These are phyloP conservation scores for Cyclargus thomasi DNA, from an alignment of 1,140 invertebrate species.

Conservation along the genomic window DNA sequence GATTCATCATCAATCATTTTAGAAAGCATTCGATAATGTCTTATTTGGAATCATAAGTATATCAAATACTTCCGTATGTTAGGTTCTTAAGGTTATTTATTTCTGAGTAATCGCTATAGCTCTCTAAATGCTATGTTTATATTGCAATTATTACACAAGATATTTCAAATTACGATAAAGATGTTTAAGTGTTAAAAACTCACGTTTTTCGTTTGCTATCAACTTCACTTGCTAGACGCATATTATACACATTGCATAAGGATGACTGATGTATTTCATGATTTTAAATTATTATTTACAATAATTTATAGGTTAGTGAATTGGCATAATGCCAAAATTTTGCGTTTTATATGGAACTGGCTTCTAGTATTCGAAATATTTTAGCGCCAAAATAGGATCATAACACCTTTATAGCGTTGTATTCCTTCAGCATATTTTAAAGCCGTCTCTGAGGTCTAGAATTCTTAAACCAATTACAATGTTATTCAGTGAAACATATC, in stretches of 20 bases:
- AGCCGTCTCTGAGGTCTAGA: too few species aligned
- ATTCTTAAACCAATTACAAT: not conserved
- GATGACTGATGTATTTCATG: too few species aligned
- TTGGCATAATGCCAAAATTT: not conserved
- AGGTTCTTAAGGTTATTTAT: too few species aligned
- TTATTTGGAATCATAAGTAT: too few species aligned
- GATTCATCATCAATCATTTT: too few species aligned
- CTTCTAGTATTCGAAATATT: not conserved
- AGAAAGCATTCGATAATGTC: too few species aligned
- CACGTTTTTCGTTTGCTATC: not conserved
- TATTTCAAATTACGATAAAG: not conserved
- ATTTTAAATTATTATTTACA: too few species aligned
- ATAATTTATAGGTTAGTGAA: not conserved
- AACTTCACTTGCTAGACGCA: not conserved
- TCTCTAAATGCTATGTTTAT: not conserved
- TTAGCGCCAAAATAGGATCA: not conserved
- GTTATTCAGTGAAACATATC: not conserved
- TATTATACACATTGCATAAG: too few species aligned
- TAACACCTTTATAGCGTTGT: too few species aligned
- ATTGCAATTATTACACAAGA: not conserved
- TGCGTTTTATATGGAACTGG: not conserved
- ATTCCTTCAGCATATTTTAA: too few species aligned
- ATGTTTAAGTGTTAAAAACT: not conserved
- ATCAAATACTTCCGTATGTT: too few species aligned
- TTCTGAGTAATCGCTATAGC: too few species aligned